Evolutionary conservation across 2,888 invertebrate genomes (phyloP), one percentile per base, ranked within the genome.

Genomic region (Zaprionus lineosus): DNA sequence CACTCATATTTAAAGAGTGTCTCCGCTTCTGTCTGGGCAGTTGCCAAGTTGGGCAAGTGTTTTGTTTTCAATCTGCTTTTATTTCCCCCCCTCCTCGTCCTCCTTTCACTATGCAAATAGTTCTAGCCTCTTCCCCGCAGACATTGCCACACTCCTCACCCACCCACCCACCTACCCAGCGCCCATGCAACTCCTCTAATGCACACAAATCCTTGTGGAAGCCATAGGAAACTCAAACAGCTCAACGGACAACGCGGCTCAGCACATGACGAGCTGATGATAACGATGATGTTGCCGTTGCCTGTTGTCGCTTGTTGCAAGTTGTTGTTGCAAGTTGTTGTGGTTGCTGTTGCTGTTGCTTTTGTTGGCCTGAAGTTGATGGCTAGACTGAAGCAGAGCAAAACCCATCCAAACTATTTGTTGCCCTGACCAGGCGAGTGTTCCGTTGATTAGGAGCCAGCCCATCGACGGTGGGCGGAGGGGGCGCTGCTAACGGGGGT

Each of bases 151-250:
- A n/a, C n/a, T n/a, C n/a, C n/a, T n/a, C 24, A 24, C n/a, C n/a
- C 24, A 24, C n/a, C 24, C 24, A 24, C 2, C 24, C 24, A 24
- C 24, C n/a, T 24, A 24, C 6, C 4, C 24, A 24, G 24, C 24
- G 8, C n/a, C 6, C 24, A 24, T 24, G n/a, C n/a, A 2, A 8
- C 4, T 24, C 6, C n/a, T 24, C 24, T 66, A 66, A 69, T 66
- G 73, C 68, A 72, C 41, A 64, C 67, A 76, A 78, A 84, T 84
- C 77, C 84, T 81, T 62, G 56, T 69, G 74, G 79, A 79, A 79
- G 79, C 79, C 79, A 79, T 79, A 82, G 62, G 75, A 82, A 64
- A 65, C 59, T 46, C 62, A 68, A 78, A 84, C 59, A 77, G 70
- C 74, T 55, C 56, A 67, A 55, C 61, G 33, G 46, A 53, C n/a